Conservation (phyloP, 2,797 vertebrate genomes). For the Limosa lapponica region DNA sequence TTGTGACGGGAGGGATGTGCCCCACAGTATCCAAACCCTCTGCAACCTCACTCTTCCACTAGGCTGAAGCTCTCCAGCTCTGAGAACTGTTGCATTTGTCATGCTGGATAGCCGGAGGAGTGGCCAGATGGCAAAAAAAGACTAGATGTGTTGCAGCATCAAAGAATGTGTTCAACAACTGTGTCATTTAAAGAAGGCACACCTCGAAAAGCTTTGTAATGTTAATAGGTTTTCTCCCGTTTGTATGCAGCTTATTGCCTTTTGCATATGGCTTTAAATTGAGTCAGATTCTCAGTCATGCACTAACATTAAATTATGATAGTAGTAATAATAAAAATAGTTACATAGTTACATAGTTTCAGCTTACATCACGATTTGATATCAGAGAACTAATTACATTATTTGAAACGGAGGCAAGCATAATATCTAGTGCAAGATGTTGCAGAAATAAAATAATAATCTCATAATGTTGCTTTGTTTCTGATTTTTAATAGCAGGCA, state of each 20-base stretch:
- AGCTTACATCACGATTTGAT: neutral
- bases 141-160: neutral
- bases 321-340: neutral
- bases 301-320: neutral
- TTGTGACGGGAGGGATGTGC: neutral
- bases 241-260: neutral
- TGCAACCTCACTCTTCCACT: neutral
- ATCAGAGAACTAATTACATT: neutral
- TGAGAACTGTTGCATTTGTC: neutral
- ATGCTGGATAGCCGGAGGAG: neutral
- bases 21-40: neutral
- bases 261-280: neutral
- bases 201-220: neutral
- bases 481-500: slow-evolving; percentile 35
- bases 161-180: neutral
- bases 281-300: neutral
- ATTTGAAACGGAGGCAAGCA: neutral
- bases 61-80: neutral
- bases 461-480: slow-evolving; percentile 4
- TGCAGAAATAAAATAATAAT: slow-evolving; percentile 20
- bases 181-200: neutral
- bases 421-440: neutral
- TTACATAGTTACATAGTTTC: neutral
- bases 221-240: neutral
- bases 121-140: neutral